phyloP scores from a whole-genome alignment of 1,140 invertebrate genomes.

The Magallana gigas region DNA sequence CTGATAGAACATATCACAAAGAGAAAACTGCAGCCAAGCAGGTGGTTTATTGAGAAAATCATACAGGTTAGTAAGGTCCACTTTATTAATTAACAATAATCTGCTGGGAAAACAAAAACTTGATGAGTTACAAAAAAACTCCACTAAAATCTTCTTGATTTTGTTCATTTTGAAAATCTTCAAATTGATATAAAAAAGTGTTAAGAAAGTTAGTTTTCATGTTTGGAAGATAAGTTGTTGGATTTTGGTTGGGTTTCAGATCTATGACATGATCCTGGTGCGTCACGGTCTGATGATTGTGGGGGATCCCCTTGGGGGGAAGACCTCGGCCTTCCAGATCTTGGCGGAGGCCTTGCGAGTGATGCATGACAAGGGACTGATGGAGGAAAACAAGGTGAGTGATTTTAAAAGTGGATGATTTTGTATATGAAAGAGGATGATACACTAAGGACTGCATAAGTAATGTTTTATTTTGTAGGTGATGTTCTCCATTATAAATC shows the following conservation, averaged over 20 bases:
- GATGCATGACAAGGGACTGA: constrained; percentile 67
- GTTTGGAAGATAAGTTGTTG: no score
- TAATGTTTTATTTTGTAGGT: constrained; percentile 62
- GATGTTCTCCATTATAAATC: constrained; percentile 77
- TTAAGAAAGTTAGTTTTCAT: no score
- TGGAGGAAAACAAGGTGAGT: constrained; percentile 75
- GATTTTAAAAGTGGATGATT: no score
- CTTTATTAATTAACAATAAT: no score
- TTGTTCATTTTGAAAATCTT: no score
- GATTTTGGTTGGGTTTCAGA: constrained; percentile 61
- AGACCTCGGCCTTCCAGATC: constrained; percentile 76
- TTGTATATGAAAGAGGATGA: no score
- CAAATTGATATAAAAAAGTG: no score
- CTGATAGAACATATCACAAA: constrained; percentile 74
- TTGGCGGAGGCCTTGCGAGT: constrained; percentile 73
- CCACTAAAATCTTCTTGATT: no score
- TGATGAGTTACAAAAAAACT: no score
- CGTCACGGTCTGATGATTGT: constrained; percentile 80
- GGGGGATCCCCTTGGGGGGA: constrained; percentile 78
- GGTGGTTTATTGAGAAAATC: constrained; percentile 79
- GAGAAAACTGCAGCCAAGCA: constrained; percentile 74
- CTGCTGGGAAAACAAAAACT: no score
- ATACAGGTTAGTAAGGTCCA: constrained; percentile 72
- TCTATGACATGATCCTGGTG: constrained; percentile 80
- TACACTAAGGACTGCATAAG: neutral